These are phyloP conservation scores for Pemphredon lugubris DNA, from an alignment of 2,888 invertebrate species.

Conservation along the genomic window DNA sequence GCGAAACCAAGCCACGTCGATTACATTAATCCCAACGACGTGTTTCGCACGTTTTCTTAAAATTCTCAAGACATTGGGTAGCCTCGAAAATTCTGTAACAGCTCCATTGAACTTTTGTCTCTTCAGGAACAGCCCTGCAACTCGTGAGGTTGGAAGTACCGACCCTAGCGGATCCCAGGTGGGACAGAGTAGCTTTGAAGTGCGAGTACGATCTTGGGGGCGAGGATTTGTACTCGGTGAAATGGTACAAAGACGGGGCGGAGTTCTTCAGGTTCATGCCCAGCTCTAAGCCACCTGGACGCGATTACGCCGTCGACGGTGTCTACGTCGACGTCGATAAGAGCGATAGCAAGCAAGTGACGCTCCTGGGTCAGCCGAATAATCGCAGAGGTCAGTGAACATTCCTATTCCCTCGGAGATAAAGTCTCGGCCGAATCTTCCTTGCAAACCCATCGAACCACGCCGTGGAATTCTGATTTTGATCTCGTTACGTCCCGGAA, in stretches of 20 bases:
- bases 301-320: conserved; percentile 66
- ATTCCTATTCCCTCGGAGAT: too few relatives aligned
- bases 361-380: conserved; percentile 67
- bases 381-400: conserved; percentile 61
- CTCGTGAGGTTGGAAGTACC: conserved; percentile 72
- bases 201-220: conserved; percentile 76
- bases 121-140: conserved; percentile 66
- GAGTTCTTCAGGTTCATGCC: conserved; percentile 77
- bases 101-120: neutral
- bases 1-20: too few relatives aligned
- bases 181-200: conserved; percentile 66
- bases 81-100: too few relatives aligned
- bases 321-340: conserved; percentile 70
- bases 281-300: conserved; percentile 61
- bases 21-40: too few relatives aligned
- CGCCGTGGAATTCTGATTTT: too few relatives aligned
- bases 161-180: conserved; percentile 75
- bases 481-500: too few relatives aligned
- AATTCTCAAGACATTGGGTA: too few relatives aligned
- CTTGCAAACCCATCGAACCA: too few relatives aligned
- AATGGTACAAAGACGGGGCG: conserved; percentile 75
- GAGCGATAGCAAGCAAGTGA: conserved; percentile 73
- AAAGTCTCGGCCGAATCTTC: too few relatives aligned
- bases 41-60: too few relatives aligned
- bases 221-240: conserved; percentile 76